These are phyloP conservation scores for Neuroterus valhalla DNA, from an alignment of 1,140 invertebrate genomes.

Conservation along the genomic window DNA sequence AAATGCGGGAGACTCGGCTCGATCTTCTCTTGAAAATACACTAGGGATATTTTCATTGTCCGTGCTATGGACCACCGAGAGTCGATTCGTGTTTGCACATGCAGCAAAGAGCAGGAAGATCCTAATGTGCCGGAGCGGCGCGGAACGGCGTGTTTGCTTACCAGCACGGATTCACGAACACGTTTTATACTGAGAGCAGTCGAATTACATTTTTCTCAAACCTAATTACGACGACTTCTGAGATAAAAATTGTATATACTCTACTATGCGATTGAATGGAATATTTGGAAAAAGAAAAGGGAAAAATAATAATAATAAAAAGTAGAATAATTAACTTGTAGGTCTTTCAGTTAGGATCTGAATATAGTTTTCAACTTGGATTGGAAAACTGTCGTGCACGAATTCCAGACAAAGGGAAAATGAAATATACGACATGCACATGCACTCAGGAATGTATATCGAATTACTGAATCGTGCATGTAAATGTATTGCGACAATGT, in stretches of 20 bases:
- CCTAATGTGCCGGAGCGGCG: slow-evolving; percentile 10
- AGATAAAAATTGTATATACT: background rate
- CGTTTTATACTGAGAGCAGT: slow-evolving; percentile 11
- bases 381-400: too few relatives aligned
- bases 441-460: background rate
- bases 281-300: too few relatives aligned
- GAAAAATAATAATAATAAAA: too few relatives aligned
- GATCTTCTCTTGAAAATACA: slow-evolving; percentile 42
- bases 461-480: background rate
- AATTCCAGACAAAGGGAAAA: background rate
- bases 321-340: too few relatives aligned
- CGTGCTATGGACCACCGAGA: slow-evolving; percentile 29
- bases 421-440: too few relatives aligned
- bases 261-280: too few relatives aligned
- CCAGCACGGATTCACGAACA: slow-evolving; percentile 28
- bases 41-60: slow-evolving; percentile 40
- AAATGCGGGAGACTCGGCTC: slow-evolving; percentile 37
- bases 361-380: too few relatives aligned
- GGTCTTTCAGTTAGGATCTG: too few relatives aligned
- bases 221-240: slow-evolving; percentile 18
- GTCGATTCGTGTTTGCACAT: slow-evolving; percentile 35
- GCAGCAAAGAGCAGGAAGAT: slow-evolving; percentile 19
- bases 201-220: slow-evolving; percentile 18
- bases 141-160: slow-evolving; percentile 5
- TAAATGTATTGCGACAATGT: background rate